A percentile compares a stretch with the other conserved stretches of the same genome.
Conservation (phyloP, 92 coral and sea anemone species). For the Parazoanthus atlanticus region DNA sequence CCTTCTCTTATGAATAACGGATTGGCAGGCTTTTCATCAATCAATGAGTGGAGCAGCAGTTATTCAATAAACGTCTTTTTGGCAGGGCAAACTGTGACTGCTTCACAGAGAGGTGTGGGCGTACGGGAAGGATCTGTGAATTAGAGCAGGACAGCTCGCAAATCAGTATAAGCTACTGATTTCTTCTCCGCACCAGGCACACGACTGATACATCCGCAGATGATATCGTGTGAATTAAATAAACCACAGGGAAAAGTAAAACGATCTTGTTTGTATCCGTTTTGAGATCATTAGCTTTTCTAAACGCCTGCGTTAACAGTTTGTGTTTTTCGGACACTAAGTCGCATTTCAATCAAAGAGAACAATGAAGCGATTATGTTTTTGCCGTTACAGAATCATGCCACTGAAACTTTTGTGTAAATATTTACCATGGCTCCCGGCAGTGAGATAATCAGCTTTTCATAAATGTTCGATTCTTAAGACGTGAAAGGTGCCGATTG, state of each 20-base stretch:
- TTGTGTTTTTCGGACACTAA: conserved; percentile 30
- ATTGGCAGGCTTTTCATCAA: background rate
- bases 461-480: conserved; percentile 25
- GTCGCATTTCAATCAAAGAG: conserved; percentile 18
- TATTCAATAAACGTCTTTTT: background rate
- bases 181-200: conserved; percentile 19
- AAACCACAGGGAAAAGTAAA: conserved; percentile 21
- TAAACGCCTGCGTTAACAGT: conserved; percentile 9
- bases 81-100: too few relatives aligned
- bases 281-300: background rate
- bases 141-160: background rate
- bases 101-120: background rate
- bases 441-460: conserved; percentile 28
- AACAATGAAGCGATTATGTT: conserved; percentile 43
- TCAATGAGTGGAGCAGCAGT: background rate
- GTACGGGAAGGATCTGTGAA: background rate
- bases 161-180: conserved; percentile 4
- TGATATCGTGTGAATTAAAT: conserved; percentile 7
- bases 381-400: conserved; percentile 12
- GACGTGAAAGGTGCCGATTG: conserved; percentile 44
- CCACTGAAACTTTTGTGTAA: conserved; percentile 35
- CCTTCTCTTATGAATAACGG: background rate
- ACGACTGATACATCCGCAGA: conserved; percentile 9
- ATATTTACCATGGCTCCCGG: conserved; percentile 43
- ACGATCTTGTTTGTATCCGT: conserved; percentile 12